Percentiles rank a stretch among this genome's conserved stretches.
Evolutionary conservation across 2,888 invertebrate genomes (phyloP).

Genomic region (Graphium colonna): DNA sequence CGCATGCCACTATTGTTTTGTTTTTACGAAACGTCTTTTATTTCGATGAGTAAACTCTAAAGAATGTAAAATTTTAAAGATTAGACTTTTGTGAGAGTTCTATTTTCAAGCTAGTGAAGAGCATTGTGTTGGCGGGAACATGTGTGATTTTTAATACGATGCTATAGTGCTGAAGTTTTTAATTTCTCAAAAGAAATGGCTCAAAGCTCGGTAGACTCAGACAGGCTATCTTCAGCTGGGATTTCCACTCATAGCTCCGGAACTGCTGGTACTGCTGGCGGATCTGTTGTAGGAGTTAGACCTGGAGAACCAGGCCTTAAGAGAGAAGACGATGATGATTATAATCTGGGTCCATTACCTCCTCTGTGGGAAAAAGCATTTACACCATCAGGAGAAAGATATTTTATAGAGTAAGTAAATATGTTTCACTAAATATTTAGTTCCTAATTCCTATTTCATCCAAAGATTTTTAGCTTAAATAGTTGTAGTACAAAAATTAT

Average conservation of each 20-base stretch:
- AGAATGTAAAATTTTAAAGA: slow-evolving; percentile 33
- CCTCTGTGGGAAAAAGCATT: slow-evolving; percentile 98
- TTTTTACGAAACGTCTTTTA: slow-evolving; percentile 58
- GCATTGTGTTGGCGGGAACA: slow-evolving; percentile 24
- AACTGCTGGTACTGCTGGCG: slow-evolving; percentile 69
- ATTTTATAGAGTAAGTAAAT: slow-evolving; percentile 95
- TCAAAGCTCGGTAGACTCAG: slow-evolving; percentile 71
- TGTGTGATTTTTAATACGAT: slow-evolving; percentile 13
- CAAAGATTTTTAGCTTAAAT: no score
- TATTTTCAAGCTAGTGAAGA: slow-evolving; percentile 17
- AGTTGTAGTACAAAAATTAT: no score
- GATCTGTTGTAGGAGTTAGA: slow-evolving; percentile 71
- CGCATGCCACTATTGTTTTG: slow-evolving; percentile 60
- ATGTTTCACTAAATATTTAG: slow-evolving; percentile 2
- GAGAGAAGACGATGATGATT: slow-evolving; percentile 83
- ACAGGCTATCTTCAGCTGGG: slow-evolving; percentile 71
- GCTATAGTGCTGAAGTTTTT: slow-evolving; percentile 21
- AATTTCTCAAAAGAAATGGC: slow-evolving; percentile 47
- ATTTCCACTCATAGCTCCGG: slow-evolving; percentile 74
- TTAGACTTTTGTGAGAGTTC: slow-evolving; percentile 24
- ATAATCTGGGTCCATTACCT: slow-evolving; percentile 94
- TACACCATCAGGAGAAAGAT: slow-evolving; percentile 97
- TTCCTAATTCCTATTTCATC: background rate
- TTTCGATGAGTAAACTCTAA: slow-evolving; percentile 55
- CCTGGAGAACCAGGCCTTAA: slow-evolving; percentile 60